Evolutionary conservation across 2,888 invertebrate genomes (phyloP).

Genomic region (Idaea biselata): DNA sequence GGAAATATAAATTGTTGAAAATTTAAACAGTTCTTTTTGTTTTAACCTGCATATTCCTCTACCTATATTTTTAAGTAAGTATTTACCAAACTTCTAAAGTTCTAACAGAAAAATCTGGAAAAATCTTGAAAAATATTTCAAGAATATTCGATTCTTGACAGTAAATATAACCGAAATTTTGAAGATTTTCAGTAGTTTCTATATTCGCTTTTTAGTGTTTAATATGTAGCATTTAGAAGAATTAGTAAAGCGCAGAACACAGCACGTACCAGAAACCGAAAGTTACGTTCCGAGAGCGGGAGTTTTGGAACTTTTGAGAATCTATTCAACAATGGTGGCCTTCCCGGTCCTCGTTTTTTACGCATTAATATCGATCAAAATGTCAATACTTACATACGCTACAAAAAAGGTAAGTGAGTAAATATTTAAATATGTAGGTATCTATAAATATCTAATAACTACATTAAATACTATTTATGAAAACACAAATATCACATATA

Average conservation of each 20-base stretch:
- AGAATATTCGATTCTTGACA: background rate
- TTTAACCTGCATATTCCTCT: background rate
- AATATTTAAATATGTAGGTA: background rate
- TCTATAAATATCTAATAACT: background rate
- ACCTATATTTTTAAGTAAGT: background rate
- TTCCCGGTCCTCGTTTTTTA: no score
- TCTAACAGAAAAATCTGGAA: no score
- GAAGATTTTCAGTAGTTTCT: no score
- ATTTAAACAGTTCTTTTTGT: conserved; percentile 54
- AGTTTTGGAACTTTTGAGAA: no score
- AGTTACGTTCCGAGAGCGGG: no score
- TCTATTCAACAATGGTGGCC: no score
- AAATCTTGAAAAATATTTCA: background rate
- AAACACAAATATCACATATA: background rate
- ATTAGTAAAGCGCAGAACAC: no score
- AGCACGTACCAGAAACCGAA: no score
- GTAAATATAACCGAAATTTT: background rate
- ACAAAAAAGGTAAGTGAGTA: background rate
- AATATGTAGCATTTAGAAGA: no score
- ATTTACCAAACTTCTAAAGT: background rate
- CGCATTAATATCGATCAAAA: no score
- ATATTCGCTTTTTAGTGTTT: no score
- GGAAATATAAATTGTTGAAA: conserved; percentile 79
- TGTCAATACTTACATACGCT: no score
- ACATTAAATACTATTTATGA: background rate